A percentile compares a stretch with the other conserved stretches of the same genome.
Evolutionary conservation across 2,113 vertebrate species (phyloP).

Genomic region (Kryptolebias marmoratus): DNA sequence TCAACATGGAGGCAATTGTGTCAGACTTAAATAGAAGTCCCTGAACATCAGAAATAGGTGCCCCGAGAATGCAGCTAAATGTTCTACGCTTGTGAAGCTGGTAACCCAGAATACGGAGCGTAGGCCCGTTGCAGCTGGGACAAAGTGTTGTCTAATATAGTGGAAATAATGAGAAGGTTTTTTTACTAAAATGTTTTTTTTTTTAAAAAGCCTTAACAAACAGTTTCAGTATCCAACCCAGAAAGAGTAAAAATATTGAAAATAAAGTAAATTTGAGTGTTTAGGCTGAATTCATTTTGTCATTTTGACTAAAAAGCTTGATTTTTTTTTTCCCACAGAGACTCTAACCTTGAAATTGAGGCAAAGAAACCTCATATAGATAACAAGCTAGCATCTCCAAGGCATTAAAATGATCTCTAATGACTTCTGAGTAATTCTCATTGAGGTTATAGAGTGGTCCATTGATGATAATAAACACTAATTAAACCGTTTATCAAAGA

Average conservation of each 20-base stretch:
- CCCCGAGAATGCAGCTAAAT: not conserved
- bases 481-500: too few species aligned
- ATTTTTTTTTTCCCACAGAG: too few species aligned
- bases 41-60: not conserved
- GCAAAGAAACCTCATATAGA: too few species aligned
- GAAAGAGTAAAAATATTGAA: not conserved
- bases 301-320: not conserved
- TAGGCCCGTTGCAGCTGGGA: not conserved
- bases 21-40: constrained; percentile 13
- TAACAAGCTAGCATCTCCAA: too few species aligned
- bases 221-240: not conserved
- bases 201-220: not conserved
- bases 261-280: not conserved
- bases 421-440: too few species aligned
- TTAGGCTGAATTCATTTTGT: not conserved
- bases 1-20: not conserved
- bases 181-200: not conserved
- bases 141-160: not conserved
- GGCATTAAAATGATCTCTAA: too few species aligned
- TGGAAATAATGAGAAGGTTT: not conserved
- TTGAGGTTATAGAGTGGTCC: not conserved
- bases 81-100: not conserved
- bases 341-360: too few species aligned
- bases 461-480: too few species aligned
- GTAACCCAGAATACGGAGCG: not conserved